These are phyloP conservation scores for Oscheius myriophilus DNA, from an alignment of 2,888 invertebrate species.

Conservation along the genomic window DNA sequence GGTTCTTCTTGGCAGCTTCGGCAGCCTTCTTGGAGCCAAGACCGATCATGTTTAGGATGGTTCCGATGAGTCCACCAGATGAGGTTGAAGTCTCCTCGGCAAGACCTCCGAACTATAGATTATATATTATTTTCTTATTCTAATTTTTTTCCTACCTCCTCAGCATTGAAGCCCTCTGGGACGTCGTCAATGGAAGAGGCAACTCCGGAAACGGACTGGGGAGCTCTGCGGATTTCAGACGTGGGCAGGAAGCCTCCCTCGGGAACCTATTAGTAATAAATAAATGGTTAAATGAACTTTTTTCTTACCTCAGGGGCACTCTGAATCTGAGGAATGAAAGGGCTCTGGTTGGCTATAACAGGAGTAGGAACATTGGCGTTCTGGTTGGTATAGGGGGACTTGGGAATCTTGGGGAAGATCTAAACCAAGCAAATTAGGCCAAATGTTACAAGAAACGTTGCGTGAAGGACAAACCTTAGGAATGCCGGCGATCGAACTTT, in stretches of 20 bases:
- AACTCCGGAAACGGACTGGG: conserved; percentile 64
- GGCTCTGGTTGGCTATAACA: conserved; percentile 23
- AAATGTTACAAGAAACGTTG: too few species aligned
- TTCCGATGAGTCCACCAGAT: conserved; percentile 67
- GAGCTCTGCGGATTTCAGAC: conserved; percentile 59
- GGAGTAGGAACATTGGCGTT: conserved; percentile 5
- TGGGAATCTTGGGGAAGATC: conserved; percentile 68
- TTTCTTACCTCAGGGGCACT: conserved; percentile 45
- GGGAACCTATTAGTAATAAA: conserved; percentile 51
- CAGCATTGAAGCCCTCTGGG: conserved; percentile 39
- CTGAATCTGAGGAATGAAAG: conserved; percentile 45
- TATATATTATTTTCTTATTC: neutral
- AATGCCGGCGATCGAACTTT: conserved; percentile 70
- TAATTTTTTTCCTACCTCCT: conserved; percentile 35
- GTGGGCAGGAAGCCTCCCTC: conserved; percentile 66
- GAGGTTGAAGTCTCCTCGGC: conserved; percentile 62
- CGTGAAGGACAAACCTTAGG: conserved; percentile 55
- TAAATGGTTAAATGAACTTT: neutral
- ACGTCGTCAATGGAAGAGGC: conserved; percentile 48
- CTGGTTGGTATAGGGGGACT: conserved; percentile 52
- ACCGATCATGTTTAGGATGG: conserved; percentile 66
- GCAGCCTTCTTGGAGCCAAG: conserved; percentile 61
- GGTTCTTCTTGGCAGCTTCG: conserved; percentile 37
- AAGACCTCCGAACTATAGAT: conserved; percentile 62
- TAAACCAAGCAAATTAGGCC: conserved; percentile 21